Conservation (phyloP, 2,113 vertebrate species). For the Varanus salvator region DNA sequence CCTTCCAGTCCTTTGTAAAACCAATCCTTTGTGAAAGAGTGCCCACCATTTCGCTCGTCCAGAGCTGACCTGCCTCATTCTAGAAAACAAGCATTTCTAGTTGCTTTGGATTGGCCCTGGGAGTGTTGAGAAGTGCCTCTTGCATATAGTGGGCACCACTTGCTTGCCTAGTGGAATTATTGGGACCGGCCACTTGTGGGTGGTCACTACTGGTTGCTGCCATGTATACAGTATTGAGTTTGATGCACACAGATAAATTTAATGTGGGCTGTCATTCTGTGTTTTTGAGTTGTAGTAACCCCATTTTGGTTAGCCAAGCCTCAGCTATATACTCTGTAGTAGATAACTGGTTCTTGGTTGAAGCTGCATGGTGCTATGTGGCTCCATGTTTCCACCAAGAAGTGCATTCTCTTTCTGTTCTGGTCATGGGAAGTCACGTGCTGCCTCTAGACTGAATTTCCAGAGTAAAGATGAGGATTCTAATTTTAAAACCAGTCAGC, state of each 20-base stretch:
- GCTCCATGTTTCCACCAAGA: background rate
- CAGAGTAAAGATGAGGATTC: background rate
- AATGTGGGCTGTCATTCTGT: background rate
- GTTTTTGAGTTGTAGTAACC: background rate
- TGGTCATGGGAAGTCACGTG: background rate
- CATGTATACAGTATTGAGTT: no score
- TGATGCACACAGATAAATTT: slow-evolving; percentile 8
- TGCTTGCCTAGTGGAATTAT: no score
- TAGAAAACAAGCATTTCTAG: no score
- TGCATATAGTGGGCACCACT: no score
- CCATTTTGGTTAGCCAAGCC: background rate
- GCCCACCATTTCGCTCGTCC: no score
- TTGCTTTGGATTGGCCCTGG: no score
- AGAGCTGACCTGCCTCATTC: no score
- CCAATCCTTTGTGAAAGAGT: no score
- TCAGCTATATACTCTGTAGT: background rate
- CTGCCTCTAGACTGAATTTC: background rate
- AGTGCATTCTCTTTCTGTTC: background rate
- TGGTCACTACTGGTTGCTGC: no score
- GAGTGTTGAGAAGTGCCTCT: no score
- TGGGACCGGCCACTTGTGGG: no score
- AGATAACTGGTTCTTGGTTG: background rate
- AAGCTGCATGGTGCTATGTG: background rate
- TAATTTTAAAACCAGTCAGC: background rate
- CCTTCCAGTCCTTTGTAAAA: no score